phyloP scores from a whole-genome alignment of 1,140 invertebrate species.

The Drosophila melanica region DNA sequence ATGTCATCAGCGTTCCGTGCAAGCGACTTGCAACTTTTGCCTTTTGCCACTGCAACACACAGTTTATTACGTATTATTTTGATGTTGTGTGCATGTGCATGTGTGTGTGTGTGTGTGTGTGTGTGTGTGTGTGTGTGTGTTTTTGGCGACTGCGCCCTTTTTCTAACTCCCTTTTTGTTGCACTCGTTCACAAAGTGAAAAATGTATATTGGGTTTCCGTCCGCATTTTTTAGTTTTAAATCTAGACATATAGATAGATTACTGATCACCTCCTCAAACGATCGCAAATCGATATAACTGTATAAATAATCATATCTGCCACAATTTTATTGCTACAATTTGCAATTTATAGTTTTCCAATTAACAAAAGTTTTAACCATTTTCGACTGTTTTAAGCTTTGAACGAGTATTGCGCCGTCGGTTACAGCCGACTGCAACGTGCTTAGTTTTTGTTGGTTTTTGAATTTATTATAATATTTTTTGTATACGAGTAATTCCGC shows the following conservation, averaged over 20 bases:
- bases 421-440: no score
- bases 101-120: constrained; percentile 31
- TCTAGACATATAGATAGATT: no score
- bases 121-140: constrained; percentile 30
- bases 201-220: no score
- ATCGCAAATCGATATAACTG: no score
- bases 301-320: no score
- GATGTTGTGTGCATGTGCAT: constrained; percentile 2
- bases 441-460: constrained; percentile 36
- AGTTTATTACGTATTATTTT: constrained; percentile 18
- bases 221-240: no score
- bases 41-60: constrained; percentile 24
- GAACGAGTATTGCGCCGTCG: no score
- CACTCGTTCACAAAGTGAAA: no score
- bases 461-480: constrained; percentile 72
- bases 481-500: constrained; percentile 48
- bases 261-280: no score
- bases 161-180: no score
- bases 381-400: no score
- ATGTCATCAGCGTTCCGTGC: constrained; percentile 37
- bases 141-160: constrained; percentile 28
- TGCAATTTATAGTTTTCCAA: background rate
- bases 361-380: no score
- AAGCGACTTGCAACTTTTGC: constrained; percentile 39
- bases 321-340: background rate